phyloP scores from a whole-genome alignment of 2,797 vertebrate genomes.

The Somateria mollissima region DNA sequence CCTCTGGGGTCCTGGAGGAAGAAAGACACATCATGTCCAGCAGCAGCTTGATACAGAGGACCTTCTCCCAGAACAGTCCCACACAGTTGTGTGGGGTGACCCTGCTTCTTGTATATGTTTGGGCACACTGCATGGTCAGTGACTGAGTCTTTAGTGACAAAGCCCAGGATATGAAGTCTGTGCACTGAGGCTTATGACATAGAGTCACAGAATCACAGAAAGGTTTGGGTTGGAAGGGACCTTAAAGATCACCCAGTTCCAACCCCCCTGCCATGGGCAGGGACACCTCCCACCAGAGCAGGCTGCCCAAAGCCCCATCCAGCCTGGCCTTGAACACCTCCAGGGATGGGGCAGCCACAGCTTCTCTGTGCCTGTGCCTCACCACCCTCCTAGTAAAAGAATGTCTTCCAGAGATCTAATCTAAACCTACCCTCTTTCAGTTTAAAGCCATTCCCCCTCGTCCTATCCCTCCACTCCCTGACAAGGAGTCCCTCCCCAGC shows the following conservation, averaged over 20 bases:
- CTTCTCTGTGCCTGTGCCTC: too few species aligned
- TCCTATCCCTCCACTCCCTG: not conserved
- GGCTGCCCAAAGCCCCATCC: not conserved
- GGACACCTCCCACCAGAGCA: not conserved
- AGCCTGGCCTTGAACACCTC: not conserved
- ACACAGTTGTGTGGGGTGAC: not conserved
- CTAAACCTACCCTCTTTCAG: not conserved
- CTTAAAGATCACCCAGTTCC: not conserved
- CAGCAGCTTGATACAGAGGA: not conserved
- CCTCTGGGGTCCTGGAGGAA: not conserved
- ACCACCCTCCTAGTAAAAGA: too few species aligned
- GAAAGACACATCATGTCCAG: not conserved
- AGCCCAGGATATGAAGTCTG: not conserved
- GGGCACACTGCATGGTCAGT: fast-evolving
- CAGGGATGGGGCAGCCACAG: not conserved
- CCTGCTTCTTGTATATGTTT: fast-evolving
- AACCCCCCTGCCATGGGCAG: not conserved
- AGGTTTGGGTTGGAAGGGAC: not conserved
- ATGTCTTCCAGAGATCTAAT: too few species aligned
- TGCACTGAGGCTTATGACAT: too few species aligned
- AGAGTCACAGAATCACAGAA: too few species aligned
- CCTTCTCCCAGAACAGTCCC: not conserved
- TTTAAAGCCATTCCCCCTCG: not conserved
- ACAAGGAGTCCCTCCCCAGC: not conserved
- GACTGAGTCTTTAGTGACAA: not conserved